A percentile compares a stretch with the other conserved stretches of the same genome.
These are phyloP conservation scores for Hiodon alosoides DNA, from an alignment of 2,113 vertebrate genomes.

Conservation along the genomic window DNA sequence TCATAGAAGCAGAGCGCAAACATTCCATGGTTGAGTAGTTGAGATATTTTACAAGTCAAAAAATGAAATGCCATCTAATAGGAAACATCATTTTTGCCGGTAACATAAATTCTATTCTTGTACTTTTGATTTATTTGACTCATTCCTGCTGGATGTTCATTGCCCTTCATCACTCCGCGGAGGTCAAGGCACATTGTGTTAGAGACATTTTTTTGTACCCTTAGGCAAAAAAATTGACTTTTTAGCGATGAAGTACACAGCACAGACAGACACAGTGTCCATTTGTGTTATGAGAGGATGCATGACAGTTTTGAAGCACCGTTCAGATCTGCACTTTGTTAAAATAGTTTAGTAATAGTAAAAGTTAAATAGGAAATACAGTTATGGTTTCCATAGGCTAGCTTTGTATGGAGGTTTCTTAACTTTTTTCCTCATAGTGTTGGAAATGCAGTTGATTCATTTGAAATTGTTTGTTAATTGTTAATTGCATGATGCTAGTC, in stretches of 20 bases:
- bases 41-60: slow-evolving; percentile 39
- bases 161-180: slow-evolving; percentile 24
- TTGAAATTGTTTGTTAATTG: too few relatives aligned
- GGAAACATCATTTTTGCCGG: slow-evolving; percentile 22
- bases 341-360: too few relatives aligned
- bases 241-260: background rate
- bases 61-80: slow-evolving; percentile 29
- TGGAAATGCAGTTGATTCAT: too few relatives aligned
- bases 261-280: background rate
- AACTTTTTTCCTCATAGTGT: too few relatives aligned
- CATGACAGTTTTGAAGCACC: too few relatives aligned
- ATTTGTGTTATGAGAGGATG: too few relatives aligned
- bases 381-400: too few relatives aligned
- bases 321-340: too few relatives aligned
- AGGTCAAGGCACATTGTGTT: slow-evolving; percentile 9
- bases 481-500: too few relatives aligned
- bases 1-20: slow-evolving; percentile 37
- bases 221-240: background rate
- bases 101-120: slow-evolving; percentile 29
- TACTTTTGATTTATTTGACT: slow-evolving; percentile 31
- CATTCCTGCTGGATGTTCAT: slow-evolving; percentile 35
- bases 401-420: too few relatives aligned
- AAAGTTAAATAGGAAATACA: too few relatives aligned
- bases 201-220: background rate
- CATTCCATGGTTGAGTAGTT: slow-evolving; percentile 41